Conservation (phyloP, 2,113 vertebrate genomes). For the Peucedramus taeniatus region DNA sequence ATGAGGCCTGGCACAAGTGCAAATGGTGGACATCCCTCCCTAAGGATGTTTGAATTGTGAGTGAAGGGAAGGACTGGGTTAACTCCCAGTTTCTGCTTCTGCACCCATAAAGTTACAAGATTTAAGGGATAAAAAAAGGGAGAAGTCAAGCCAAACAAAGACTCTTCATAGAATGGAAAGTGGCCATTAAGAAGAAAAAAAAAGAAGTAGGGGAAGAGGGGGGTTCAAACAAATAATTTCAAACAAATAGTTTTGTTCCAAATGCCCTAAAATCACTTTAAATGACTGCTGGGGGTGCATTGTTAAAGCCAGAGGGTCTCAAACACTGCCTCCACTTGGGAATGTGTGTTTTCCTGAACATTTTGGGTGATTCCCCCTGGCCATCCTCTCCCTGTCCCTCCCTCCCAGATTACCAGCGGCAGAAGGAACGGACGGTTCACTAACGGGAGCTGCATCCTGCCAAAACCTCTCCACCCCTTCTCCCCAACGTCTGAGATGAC, state of each 20-base stretch:
- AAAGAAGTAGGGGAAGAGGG: neutral
- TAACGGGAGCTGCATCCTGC: conserved; percentile 61
- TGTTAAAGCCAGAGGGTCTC: neutral
- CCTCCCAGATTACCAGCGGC: conserved; percentile 89
- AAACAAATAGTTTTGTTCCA: neutral
- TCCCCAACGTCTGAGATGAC: neutral
- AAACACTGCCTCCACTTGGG: neutral
- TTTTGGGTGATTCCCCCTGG: neutral
- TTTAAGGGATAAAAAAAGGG: neutral
- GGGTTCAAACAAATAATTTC: neutral
- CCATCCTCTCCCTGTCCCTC: neutral
- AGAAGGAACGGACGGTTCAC: conserved; percentile 97
- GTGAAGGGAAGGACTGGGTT: neutral
- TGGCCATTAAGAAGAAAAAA: neutral
- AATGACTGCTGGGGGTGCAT: neutral
- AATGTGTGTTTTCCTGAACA: neutral
- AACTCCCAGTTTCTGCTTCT: neutral
- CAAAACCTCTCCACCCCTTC: neutral
- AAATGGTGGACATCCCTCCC: neutral
- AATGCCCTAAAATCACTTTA: neutral
- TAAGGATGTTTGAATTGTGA: neutral
- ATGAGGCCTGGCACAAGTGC: neutral
- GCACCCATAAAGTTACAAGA: neutral
- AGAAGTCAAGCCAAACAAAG: neutral
- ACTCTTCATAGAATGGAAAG: neutral